Evolutionary conservation across 2,113 vertebrate species (phyloP).

Genomic region (Nesoenas mayeri): DNA sequence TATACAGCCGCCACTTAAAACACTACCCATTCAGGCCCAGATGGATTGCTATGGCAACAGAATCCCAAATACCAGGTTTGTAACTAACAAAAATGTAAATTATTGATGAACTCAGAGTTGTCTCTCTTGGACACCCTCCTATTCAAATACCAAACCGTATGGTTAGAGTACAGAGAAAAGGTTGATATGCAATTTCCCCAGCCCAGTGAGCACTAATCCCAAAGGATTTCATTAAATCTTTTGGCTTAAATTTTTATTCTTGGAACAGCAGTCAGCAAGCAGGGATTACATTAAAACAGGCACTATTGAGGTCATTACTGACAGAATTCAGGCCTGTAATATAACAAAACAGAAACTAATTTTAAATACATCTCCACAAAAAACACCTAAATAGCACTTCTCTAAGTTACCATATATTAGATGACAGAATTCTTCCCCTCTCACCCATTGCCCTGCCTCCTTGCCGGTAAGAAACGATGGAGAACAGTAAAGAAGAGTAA

Average conservation of each 20-base stretch:
- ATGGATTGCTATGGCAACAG: slow-evolving; percentile 66
- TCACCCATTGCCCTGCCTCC: neutral
- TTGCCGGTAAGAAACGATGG: neutral
- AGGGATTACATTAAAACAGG: slow-evolving; percentile 65
- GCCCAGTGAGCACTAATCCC: slow-evolving; percentile 67
- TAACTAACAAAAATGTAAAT: slow-evolving; percentile 73
- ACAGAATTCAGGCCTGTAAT: slow-evolving; percentile 42
- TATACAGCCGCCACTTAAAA: slow-evolving; percentile 59
- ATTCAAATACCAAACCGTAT: slow-evolving; percentile 46
- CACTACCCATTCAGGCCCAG: slow-evolving; percentile 54
- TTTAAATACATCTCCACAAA: neutral
- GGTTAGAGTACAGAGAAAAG: slow-evolving; percentile 45
- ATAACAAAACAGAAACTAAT: slow-evolving; percentile 38
- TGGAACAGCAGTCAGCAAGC: slow-evolving; percentile 66
- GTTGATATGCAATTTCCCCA: slow-evolving; percentile 61
- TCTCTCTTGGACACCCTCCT: slow-evolving; percentile 53
- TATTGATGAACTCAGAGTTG: slow-evolving; percentile 58
- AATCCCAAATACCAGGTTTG: slow-evolving; percentile 58
- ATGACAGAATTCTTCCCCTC: neutral
- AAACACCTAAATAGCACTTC: neutral
- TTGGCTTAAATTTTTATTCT: slow-evolving; percentile 75
- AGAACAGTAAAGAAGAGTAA: neutral
- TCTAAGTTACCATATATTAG: neutral
- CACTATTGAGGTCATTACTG: slow-evolving; percentile 64
- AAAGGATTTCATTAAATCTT: slow-evolving; percentile 73